Evolutionary conservation across 2,113 vertebrate species (phyloP), one percentile per base, ranked within the genome.

Genomic region (Hypanus sabinus): DNA sequence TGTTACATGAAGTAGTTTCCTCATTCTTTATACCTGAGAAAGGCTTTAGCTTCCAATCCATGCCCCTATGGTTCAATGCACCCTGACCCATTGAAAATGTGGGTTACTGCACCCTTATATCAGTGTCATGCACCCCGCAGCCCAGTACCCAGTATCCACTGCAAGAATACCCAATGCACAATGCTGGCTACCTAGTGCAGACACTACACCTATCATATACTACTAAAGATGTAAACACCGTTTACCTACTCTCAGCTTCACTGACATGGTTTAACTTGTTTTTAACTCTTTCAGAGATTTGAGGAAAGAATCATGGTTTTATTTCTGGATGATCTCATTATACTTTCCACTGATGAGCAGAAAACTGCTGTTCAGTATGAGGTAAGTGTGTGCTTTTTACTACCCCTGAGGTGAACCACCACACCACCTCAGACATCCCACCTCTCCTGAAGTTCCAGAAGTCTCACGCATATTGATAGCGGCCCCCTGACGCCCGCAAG

Each of bases 281-380:
- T 62, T 81, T 4, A 90, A 73, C 94, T 94, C 70, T 1, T 95
- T 33, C 94, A 97, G 97, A 95, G 94, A 20, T 96, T 96, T 94
- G 96, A 97, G 93, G 97, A 97, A 94, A 95, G 96, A 76, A 94
- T 96, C 92, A 94, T 97, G 95, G 95, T 97, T 77, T 96, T 98
- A 60, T 98, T 98, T 94, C 96, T 97, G 93, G 96, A 96, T 92
- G 97, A 98, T 5, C 94, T 98, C 20, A 95, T 98, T 88, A 96
- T 98, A 94, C 96, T 98, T 71, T 97, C 97, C 92, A 95, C 97
- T 0, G 97, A 97, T 95, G 94, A 94, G 80, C 95, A 96, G 55
- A 95, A 94, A 30, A 95, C 96, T 36, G 94, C 94, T 80, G 94
- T 98, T 94, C 96, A 94, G 83, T 98, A 98, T 87, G 96, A 98